Base-by-base conservation (phyloP, 2,888 invertebrate species). In the Sesia bembeciformis region DNA sequence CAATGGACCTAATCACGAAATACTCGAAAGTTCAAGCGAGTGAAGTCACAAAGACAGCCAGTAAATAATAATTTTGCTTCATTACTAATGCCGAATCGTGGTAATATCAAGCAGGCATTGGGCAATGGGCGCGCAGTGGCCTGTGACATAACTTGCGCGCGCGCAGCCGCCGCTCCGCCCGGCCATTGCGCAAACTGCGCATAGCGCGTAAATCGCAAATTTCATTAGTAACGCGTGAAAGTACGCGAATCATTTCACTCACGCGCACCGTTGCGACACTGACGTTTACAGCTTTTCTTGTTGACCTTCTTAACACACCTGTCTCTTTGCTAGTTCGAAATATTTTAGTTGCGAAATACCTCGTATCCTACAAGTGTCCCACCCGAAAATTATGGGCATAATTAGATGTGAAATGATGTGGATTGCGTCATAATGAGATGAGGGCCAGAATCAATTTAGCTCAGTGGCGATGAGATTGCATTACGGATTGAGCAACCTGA, bases 141-240 rank as follows among this genome's bases (percentile, higher is more conserved):
- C 59, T 61, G 63, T 62, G 58, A 66, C 64, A 57, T 69, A 68
- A 67, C 57, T 46, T 46, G n/a, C 8, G 46, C 46, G 8, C 7
- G 46, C 4, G 46, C 8, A 46, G 23, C 46, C n/a, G 46, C 7
- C 46, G 23, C n/a, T 4, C 46, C 4, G 8, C 46, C 8, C 46
- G 8, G 8, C 8, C 46, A 46, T 46, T 46, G 46, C 8, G 46
- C 46, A 46, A 46, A 46, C 46, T n/a, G 4, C n/a, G 23, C 46
- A 46, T 46, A 46, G 7, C 46, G n/a, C 4, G 46, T 50, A 50
- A 53, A 54, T 81, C 75, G 78, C 74, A 72, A 81, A 84, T 83
- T 84, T 84, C 84, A 82, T 80, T 84, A 84, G 79, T 78, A 78
- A 76, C 73, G 74, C 70, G 83, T 80, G 84, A 86, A 85, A 84